These are phyloP conservation scores for Tholera decimalis DNA, from an alignment of 2,888 invertebrate species.

Conservation along the genomic window DNA sequence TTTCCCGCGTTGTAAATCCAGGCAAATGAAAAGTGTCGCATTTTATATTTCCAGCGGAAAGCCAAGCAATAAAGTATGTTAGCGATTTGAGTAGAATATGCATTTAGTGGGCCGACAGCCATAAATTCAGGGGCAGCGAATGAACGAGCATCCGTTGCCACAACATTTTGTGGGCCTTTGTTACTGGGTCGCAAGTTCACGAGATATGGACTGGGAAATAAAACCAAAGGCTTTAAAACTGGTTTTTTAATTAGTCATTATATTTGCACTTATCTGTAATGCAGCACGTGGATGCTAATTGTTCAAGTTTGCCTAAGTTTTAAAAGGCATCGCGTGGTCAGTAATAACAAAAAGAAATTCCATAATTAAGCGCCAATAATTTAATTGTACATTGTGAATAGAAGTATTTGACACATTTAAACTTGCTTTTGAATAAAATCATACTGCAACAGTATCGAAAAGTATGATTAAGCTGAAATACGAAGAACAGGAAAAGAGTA, in stretches of 20 bases:
- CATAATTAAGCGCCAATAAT: background rate
- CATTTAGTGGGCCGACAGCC: slow-evolving; percentile 80
- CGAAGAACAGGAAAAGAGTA: slow-evolving; percentile 11
- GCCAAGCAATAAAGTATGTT: slow-evolving; percentile 77
- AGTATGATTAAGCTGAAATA: background rate
- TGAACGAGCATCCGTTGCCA: slow-evolving; percentile 77
- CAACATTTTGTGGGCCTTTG: slow-evolving; percentile 74
- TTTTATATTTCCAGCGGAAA: slow-evolving; percentile 76
- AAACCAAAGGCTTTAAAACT: slow-evolving; percentile 53
- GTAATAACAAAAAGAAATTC: background rate
- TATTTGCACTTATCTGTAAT: slow-evolving; percentile 18
- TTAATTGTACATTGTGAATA: background rate
- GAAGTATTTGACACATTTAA: background rate
- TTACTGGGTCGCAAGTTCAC: slow-evolving; percentile 61
- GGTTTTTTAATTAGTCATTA: slow-evolving; percentile 5
- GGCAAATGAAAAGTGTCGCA: slow-evolving; percentile 71
- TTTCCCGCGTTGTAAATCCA: slow-evolving; percentile 60
- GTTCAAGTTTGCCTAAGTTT: background rate
- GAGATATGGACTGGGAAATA: slow-evolving; percentile 69
- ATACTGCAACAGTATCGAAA: background rate
- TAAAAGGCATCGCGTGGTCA: background rate
- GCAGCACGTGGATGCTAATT: background rate
- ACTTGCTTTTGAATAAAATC: background rate
- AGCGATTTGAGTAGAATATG: slow-evolving; percentile 82
- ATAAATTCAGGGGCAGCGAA: slow-evolving; percentile 78